Percentiles rank a stretch among this genome's conserved stretches.
These are phyloP conservation scores for Leptinotarsa haldemani DNA, from an alignment of 2,888 invertebrate genomes.

Conservation along the genomic window DNA sequence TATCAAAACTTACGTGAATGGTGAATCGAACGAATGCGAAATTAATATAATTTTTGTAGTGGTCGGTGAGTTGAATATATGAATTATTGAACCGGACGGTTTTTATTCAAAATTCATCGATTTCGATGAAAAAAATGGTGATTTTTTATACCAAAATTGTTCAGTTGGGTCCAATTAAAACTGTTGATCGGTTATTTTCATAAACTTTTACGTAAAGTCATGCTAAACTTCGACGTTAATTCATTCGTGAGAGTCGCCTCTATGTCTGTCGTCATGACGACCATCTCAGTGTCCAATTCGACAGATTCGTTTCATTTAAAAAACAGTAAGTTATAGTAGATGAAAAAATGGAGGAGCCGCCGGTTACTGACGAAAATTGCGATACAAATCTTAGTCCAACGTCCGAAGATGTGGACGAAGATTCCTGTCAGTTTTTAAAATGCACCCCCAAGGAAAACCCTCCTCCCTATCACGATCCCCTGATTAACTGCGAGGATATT, in stretches of 20 bases:
- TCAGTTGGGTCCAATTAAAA: neutral
- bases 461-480: conserved; percentile 19
- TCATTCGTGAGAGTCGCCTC: conserved; percentile 55
- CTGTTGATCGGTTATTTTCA: neutral
- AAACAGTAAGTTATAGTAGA: conserved; percentile 37
- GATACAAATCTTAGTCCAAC: conserved; percentile 43
- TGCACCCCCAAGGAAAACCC: conserved; percentile 54
- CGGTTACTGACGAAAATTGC: conserved; percentile 38
- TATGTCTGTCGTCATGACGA: conserved; percentile 64
- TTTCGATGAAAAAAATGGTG: neutral
- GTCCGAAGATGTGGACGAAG: conserved; percentile 41
- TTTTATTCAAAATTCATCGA: neutral
- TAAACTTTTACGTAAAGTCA: conserved; percentile 1
- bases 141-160: neutral
- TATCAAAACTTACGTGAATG: conserved; percentile 22
- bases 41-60: neutral
- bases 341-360: conserved; percentile 39
- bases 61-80: conserved; percentile 5
- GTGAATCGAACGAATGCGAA: neutral
- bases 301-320: conserved; percentile 29
- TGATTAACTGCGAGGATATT: conserved; percentile 31
- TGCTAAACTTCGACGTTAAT: conserved; percentile 23
- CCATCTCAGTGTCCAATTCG: conserved; percentile 49
- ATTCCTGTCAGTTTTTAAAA: conserved; percentile 56
- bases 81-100: neutral